phyloP scores from a whole-genome alignment of 1,140 invertebrate species.

The Heliconius nattereri region DNA sequence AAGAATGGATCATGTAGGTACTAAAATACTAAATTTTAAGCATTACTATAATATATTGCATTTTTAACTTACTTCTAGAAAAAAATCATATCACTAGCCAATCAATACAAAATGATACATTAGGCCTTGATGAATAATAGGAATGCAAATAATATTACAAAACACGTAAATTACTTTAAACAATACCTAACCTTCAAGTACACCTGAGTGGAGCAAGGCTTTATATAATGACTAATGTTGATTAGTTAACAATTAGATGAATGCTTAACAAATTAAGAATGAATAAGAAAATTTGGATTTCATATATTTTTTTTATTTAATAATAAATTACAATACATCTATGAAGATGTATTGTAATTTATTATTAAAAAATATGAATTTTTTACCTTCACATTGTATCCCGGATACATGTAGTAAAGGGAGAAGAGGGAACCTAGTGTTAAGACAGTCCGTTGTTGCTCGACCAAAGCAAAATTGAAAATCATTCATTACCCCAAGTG shows the following conservation, averaged over 20 bases:
- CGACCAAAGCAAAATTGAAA: too few relatives aligned
- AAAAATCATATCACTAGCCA: constrained; percentile 44
- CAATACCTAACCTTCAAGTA: not conserved
- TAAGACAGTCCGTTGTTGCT: not conserved
- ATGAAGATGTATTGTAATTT: too few relatives aligned
- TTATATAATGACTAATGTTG: not conserved
- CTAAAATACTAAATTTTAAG: not conserved
- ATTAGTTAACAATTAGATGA: not conserved
- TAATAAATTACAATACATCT: too few relatives aligned
- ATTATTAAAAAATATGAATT: too few relatives aligned
- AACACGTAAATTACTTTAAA: not conserved
- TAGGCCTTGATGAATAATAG: constrained; percentile 22
- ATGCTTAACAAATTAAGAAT: not conserved
- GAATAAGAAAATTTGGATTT: too few relatives aligned
- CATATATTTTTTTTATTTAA: too few relatives aligned
- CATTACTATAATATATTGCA: constrained; percentile 17
- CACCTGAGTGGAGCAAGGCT: not conserved
- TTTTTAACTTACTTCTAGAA: constrained; percentile 26
- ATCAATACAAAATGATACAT: constrained; percentile 29
- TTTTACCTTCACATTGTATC: too few relatives aligned
- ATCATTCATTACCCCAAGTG: too few relatives aligned
- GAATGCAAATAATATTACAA: constrained; percentile 19
- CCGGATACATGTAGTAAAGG: too few relatives aligned
- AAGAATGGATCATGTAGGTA: not conserved
- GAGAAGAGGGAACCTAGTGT: not conserved